These are phyloP conservation scores for Hylaea fasciaria DNA, from an alignment of 2,888 invertebrate species.

Conservation along the genomic window DNA sequence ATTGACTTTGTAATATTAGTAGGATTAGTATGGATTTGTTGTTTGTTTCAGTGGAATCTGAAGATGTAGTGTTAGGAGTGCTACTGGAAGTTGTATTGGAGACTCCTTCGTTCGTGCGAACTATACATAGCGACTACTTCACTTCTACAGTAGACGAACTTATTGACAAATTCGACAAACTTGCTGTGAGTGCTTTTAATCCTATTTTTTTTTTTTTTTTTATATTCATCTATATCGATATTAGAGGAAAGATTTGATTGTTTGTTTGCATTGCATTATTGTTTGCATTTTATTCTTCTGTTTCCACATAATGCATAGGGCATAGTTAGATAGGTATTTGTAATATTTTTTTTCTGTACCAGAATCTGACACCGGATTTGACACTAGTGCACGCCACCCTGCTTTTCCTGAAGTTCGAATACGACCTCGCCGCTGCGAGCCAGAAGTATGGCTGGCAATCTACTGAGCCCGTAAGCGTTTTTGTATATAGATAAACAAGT, in stretches of 20 bases:
- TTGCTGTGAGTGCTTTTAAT: slow-evolving; percentile 49
- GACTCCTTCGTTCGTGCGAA: slow-evolving; percentile 59
- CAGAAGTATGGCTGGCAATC: slow-evolving; percentile 63
- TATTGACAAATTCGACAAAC: slow-evolving; percentile 47
- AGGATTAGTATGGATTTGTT: too few relatives aligned
- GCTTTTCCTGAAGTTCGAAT: slow-evolving; percentile 64
- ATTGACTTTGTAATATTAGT: too few relatives aligned
- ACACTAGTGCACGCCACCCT: slow-evolving; percentile 54
- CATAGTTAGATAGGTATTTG: too few relatives aligned
- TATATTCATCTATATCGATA: too few relatives aligned
- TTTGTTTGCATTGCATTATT: too few relatives aligned
- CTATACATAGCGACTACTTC: slow-evolving; percentile 57
- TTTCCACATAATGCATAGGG: too few relatives aligned
- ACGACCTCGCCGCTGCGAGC: slow-evolving; percentile 60
- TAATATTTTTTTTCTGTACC: slow-evolving; percentile 8
- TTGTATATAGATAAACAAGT: too few relatives aligned
- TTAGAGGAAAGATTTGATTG: too few relatives aligned
- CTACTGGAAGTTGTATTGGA: slow-evolving; percentile 57
- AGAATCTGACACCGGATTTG: slow-evolving; percentile 47
- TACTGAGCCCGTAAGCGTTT: slow-evolving; percentile 57
- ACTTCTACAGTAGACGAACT: slow-evolving; percentile 49
- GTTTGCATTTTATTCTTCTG: too few relatives aligned
- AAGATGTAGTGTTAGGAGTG: slow-evolving; percentile 20
- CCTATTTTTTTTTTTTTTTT: too few relatives aligned
- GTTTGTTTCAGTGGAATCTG: slow-evolving; percentile 58